These are phyloP conservation scores for Meleagris gallopavo DNA, from an alignment of 2,113 vertebrate species.

Conservation along the genomic window DNA sequence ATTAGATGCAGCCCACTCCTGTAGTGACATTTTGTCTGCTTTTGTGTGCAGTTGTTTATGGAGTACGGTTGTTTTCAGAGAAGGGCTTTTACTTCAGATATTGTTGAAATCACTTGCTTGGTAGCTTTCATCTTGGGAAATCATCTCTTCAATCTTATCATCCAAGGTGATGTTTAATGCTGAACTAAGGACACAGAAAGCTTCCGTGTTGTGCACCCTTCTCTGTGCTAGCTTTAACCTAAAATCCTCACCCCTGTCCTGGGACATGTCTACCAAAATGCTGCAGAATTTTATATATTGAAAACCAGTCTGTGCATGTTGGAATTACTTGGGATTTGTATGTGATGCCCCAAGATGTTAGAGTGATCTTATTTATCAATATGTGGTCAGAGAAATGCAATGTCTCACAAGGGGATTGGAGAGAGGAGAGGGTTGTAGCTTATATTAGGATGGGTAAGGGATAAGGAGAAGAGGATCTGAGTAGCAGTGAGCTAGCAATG, in stretches of 20 bases:
- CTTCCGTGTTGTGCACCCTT: neutral
- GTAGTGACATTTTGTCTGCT: neutral
- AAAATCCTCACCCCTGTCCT: neutral
- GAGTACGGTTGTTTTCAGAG: neutral
- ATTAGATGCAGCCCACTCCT: neutral
- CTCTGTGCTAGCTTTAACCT: neutral
- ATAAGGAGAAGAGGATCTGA: neutral
- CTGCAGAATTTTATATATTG: neutral
- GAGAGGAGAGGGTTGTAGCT: neutral
- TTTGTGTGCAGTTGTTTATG: neutral
- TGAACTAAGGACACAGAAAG: neutral
- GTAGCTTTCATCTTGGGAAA: neutral
- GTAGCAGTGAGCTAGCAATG: neutral
- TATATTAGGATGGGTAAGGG: neutral
- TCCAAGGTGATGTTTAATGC: neutral
- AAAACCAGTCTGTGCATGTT: neutral
- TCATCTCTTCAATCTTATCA: neutral
- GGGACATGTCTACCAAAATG: neutral
- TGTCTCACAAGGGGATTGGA: neutral
- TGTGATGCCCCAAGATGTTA: neutral
- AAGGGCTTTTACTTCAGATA: neutral
- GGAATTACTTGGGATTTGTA: neutral
- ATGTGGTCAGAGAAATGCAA: neutral
- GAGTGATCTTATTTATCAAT: neutral
- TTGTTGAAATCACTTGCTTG: neutral